These are phyloP conservation scores for Procavia capensis DNA, from an alignment of 2,113 vertebrate species.

Conservation along the genomic window DNA sequence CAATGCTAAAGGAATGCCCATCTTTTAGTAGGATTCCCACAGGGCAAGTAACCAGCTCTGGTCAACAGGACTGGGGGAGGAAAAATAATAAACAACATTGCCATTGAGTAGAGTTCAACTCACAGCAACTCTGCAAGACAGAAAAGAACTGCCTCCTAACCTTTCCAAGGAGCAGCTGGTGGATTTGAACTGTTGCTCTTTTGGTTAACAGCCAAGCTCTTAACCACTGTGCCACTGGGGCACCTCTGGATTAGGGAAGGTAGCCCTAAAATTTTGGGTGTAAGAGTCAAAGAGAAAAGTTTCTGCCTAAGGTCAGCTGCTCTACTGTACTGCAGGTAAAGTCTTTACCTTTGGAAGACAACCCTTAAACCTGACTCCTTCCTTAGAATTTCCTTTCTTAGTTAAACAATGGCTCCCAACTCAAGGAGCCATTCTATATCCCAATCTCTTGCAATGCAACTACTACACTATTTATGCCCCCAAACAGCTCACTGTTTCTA, in stretches of 20 bases:
- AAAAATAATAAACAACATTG: no score
- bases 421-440: conserved; percentile 28
- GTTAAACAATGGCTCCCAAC: conserved; percentile 34
- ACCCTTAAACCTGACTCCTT: not conserved
- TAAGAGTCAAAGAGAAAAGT: conserved; percentile 39
- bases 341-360: not conserved
- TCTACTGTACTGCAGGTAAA: not conserved
- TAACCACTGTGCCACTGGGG: no score
- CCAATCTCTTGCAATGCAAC: conserved; percentile 54
- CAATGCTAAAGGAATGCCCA: conserved; percentile 16
- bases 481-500: conserved; percentile 58
- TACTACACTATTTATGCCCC: conserved; percentile 30
- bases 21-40: not conserved
- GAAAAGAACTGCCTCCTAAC: no score
- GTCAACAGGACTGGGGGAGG: not conserved
- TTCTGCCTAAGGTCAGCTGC: conserved; percentile 29
- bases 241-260: not conserved
- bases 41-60: not conserved
- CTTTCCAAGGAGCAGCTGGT: no score
- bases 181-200: no score
- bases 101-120: no score
- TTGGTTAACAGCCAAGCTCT: no score
- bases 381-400: not conserved
- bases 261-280: conserved; percentile 32
- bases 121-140: no score